Conservation (phyloP, 1,140 invertebrate species). For the Planococcus citri region DNA sequence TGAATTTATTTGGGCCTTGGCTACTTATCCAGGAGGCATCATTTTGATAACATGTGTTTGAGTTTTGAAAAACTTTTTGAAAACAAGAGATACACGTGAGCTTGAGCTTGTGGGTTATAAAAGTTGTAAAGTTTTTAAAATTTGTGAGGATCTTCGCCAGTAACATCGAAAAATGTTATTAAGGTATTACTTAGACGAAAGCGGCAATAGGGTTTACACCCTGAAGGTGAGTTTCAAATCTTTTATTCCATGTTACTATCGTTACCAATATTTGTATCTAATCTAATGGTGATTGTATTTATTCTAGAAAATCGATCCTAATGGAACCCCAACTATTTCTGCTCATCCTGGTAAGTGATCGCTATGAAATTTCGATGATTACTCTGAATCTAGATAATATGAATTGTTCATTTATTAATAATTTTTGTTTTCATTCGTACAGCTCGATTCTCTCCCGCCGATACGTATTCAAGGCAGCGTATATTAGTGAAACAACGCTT, state of each 20-base stretch:
- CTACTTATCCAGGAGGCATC: too few relatives aligned
- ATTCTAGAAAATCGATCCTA: slow-evolving; percentile 24
- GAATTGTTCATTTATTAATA: not conserved
- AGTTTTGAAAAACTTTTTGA: too few relatives aligned
- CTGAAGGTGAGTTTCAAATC: slow-evolving; percentile 20
- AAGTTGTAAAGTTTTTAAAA: too few relatives aligned
- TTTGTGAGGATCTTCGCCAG: too few relatives aligned
- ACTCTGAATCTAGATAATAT: not conserved
- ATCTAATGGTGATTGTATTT: slow-evolving; percentile 5
- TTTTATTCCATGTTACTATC: not conserved
- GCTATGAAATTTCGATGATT: not conserved
- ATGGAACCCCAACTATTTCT: slow-evolving; percentile 22
- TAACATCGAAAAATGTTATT: too few relatives aligned
- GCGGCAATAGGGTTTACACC: slow-evolving; percentile 21
- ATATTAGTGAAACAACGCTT: slow-evolving; percentile 84
- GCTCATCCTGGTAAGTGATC: slow-evolving; percentile 24
- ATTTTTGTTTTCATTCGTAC: not conserved
- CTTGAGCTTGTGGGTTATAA: too few relatives aligned
- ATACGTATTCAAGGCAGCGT: slow-evolving; percentile 82
- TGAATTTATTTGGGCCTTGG: too few relatives aligned
- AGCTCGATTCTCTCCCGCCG: slow-evolving; percentile 91
- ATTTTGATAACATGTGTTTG: too few relatives aligned
- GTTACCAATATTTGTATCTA: not conserved
- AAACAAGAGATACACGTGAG: too few relatives aligned
- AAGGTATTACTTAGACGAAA: slow-evolving; percentile 14